Evolutionary conservation across 2,797 vertebrate species (phyloP), one percentile per base, ranked within the genome.

Genomic region (Corythornis leucogaster): DNA sequence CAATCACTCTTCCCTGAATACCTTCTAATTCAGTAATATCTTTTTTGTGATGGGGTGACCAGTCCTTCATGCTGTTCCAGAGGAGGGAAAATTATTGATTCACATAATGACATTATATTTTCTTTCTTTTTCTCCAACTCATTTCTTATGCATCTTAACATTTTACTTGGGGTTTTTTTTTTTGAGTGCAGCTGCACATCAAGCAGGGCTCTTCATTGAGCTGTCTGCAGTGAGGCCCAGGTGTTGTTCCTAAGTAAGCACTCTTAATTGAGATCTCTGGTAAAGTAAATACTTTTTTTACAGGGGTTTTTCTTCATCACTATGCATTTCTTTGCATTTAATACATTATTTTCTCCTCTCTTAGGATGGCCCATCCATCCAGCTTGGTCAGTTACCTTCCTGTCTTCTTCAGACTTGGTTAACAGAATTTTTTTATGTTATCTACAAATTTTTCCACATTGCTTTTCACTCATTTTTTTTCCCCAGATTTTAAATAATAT

Each of bases 1-100:
- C 93, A 85, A 85, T 92, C 43, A 24, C 35, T 94, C 66, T 92
- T 96, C 58, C 85, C 78, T 93, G 88, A 95, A 94, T 86, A 45
- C 58, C 51, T 90, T 87, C 88, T 93, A 91, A 94, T 94, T 92
- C 84, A 81, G 58, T 89, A 80, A 73, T 81, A 59, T 80, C 61
- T 59, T 85, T 88, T 87, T 87, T 95, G 38, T 91, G 78, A 75
- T 69, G 54, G 12, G 11, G 4, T 89, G 78, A 89, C 88, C 86
- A 93, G 31, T 89, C 68, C 62, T 90, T 92, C 71, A 93, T 54
- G 66, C 33, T 90, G 2, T 66, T 92, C 43, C 26, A 85, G 64
- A 75, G 35, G 38, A 93, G 6, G 51, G 46, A 74, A 92, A 87
- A 87, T 68, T 89, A 92, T 91, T 79, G 85, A 91, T 93, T 93